Base-by-base conservation (phyloP, 1,140 invertebrate genomes). In the Eurosta solidaginis region DNA sequence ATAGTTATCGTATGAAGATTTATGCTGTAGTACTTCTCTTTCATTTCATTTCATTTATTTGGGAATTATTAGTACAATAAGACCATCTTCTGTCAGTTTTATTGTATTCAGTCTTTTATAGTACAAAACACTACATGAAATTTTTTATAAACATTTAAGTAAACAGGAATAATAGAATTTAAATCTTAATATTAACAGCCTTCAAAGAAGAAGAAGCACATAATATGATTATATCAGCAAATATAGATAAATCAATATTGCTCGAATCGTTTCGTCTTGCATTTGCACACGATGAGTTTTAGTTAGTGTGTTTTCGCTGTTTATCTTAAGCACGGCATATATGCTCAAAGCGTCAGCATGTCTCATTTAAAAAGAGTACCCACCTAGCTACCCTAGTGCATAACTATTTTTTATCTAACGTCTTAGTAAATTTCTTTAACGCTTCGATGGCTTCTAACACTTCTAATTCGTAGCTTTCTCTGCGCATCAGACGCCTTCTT, bases 391-490 rank as follows among this genome's bases (percentile, higher is more conserved):
- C 79, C 75, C 80, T 79, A 0, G 80, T 76, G 40, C 76, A 52
- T 10, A 83, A 27, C 47, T 83, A 81, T 54, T 82, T 81, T 45
- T 85, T 85, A 79, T 1, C 82, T 29, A 17, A 45, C 27, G 5
- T 83, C 20, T 78, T 80, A 40, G 82, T 59, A 33, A 88, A 86
- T 20, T 82, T 81, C 76, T 80, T 78, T 25, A 84, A 20, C n/a
- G 78, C 79, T 52, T 80, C 89, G 86, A 89, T 88, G n/a, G 59
- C 52, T 25, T 50, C 40, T 14, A 77, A 33, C 14, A 77, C 25
- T 59, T 77, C 75, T 40, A 77, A 14, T 40, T 76, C 74, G 14
- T 76, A 77, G 50, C 50, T 82, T 91, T 81, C 81, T 68, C 78
- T 88, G 85, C 1, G 81, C 52, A 2, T 75, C 74, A 20, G 63